Evolutionary conservation across 2,888 invertebrate genomes (phyloP), one percentile per base, ranked within the genome.

Genomic region (Colletes collaris): DNA sequence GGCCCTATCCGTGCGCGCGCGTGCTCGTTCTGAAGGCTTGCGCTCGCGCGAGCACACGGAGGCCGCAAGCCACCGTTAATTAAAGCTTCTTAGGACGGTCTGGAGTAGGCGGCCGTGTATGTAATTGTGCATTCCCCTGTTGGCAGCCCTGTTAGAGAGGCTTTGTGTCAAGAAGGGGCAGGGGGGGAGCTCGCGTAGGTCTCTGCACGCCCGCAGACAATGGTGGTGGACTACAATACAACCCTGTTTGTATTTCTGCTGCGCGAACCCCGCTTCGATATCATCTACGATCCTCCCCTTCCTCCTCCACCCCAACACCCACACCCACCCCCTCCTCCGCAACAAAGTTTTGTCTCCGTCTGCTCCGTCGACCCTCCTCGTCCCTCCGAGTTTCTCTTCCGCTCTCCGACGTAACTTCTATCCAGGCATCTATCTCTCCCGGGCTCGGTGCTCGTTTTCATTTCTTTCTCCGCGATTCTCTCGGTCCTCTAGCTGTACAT

Each of bases 111-210:
- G 82, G 59, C 63, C 76, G 82, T 73, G 80, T 85, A 81, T 82
- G 84, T 87, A 89, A 89, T 88, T 88, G 88, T 85, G 85, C 84
- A 84, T 87, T 89, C 89, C 81, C 86, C 83, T 72, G 84, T 86
- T 78, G 81, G 80, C 84, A 82, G 76, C 65, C 72, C 80, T 82
- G 85, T 83, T 79, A 77, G 73, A 66, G 68, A 44, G 68, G 83
- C 86, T 89, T 89, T 90, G 90, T 90, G 87, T 87, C 69, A 81
- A 82, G 83, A 55, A 64, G 76, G 56, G 58, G 66, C 74, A 55
- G 10, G 44, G 55, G 55, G 55, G 35, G 46, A 52, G 35, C 13
- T n/a, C 44, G 62, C 76, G 72, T 78, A 59, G 71, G 70, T 64
- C 67, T 71, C 65, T 58, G 81, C 81, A 77, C 84, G 81, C 65